Evolutionary conservation across 2,797 vertebrate genomes (phyloP), one percentile per base, ranked within the genome.

Genomic region (Sebastes matsubarae): DNA sequence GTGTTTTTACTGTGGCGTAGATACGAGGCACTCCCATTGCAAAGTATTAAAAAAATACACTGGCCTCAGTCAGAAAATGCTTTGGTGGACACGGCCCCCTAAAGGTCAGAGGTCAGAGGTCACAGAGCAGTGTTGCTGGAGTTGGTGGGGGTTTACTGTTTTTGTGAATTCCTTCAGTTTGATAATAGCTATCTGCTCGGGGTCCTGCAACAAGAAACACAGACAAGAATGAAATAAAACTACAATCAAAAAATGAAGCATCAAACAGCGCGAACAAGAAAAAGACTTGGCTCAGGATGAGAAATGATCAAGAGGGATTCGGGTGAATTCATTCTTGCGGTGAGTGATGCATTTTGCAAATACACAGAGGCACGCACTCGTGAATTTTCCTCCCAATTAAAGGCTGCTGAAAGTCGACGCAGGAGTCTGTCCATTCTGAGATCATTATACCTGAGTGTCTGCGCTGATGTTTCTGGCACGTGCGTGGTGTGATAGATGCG

Each of bases 361-460:
- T 30, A 46, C 30, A 52, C 54, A 34, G 36, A 20, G 4, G 25
- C 42, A 52, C 20, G 46, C 50, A 57, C 60, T 81, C 9, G 22
- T 76, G 20, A 85, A 79, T 55, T 81, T 75, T 69, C 58, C 60
- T 63, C 12, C 72, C 27, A 88, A 84, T 87, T 89, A 89, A 10
- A 42, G 58, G 60, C 32, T 34, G 68, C 52, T 79, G 65, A 86
- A 82, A 82, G 61, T 46, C 68, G 46, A 78, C n/a, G 52, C 27
- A 71, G 55, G 38, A 76, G 52, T 59, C 9, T 68, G 63, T 59
- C 71, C 76, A 54, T 79, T 75, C 24, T 6, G 67, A 2, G 63
- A 84, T 81, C 80, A 71, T 75, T 76, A 59, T 59, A 42, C 13
- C 30, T 30, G 63, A 60, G 25, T 30, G 64, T 29, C 32, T 59